These are phyloP conservation scores for Panulirus ornatus DNA, from an alignment of 1,140 invertebrate genomes.

Conservation along the genomic window DNA sequence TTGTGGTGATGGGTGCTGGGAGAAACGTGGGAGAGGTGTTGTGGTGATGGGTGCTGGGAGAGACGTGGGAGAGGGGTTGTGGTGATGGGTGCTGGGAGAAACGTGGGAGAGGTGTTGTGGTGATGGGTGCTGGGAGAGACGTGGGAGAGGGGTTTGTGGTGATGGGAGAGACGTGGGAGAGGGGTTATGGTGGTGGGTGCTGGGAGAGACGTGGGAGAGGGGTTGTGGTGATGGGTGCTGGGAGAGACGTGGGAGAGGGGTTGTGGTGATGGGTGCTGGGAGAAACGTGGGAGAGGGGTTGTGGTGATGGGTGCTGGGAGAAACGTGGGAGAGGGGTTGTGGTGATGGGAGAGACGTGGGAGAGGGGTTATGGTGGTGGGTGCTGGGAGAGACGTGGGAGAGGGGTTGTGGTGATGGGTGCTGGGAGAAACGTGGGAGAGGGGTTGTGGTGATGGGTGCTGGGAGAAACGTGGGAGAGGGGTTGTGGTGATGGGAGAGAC, in stretches of 20 bases:
- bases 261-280: background rate
- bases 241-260: background rate
- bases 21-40: too few relatives aligned
- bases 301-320: background rate
- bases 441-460: background rate
- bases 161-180: background rate
- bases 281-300: background rate
- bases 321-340: background rate
- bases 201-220: background rate
- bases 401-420: background rate
- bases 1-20: too few relatives aligned
- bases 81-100: background rate
- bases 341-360: background rate
- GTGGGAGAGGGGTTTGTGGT: background rate
- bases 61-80: too few relatives aligned
- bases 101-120: background rate
- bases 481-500: background rate
- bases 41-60: too few relatives aligned
- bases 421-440: background rate
- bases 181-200: too few relatives aligned
- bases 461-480: background rate
- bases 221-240: background rate
- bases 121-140: too few relatives aligned
- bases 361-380: background rate
- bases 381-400: background rate